Conservation (phyloP, 2,797 vertebrate species). For the Molossus alvarezi region DNA sequence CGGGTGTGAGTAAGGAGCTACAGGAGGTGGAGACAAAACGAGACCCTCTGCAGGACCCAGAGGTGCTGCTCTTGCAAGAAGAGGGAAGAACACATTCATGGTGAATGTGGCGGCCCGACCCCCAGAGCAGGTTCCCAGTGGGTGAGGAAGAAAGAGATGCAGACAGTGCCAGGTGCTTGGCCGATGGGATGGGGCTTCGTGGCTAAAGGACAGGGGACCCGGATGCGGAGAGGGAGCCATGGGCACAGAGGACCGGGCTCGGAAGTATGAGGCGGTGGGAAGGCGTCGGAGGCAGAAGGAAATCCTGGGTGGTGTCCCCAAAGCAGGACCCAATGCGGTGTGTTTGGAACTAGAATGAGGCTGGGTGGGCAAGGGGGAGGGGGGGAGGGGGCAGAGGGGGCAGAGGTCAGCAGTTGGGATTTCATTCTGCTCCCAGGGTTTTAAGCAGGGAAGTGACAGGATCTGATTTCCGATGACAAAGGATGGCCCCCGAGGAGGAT, state of each 20-base stretch:
- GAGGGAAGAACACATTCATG: neutral
- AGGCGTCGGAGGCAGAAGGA: neutral
- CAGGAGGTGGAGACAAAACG: neutral
- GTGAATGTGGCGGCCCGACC: neutral
- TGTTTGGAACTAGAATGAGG: neutral
- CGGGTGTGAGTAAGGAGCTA: neutral
- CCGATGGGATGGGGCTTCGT: neutral
- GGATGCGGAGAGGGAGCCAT: too few relatives aligned
- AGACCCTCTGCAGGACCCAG: neutral
- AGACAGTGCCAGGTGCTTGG: too few relatives aligned
- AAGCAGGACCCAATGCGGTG: neutral
- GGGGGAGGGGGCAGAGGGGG: neutral
- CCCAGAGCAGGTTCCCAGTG: neutral
- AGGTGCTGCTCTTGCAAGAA: neutral
- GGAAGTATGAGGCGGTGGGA: neutral
- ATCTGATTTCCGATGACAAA: slow-evolving; percentile 54
- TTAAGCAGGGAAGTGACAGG: neutral
- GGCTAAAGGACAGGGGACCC: neutral
- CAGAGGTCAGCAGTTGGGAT: neutral
- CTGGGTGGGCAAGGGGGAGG: neutral
- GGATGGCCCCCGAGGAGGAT: neutral
- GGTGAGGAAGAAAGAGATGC: neutral
- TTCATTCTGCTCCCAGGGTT: neutral
- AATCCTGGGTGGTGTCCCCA: fast-evolving
- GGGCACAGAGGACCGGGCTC: neutral